These are phyloP conservation scores for Hyperoplus lanceolatus DNA, from an alignment of 2,797 vertebrate genomes.

Conservation along the genomic window DNA sequence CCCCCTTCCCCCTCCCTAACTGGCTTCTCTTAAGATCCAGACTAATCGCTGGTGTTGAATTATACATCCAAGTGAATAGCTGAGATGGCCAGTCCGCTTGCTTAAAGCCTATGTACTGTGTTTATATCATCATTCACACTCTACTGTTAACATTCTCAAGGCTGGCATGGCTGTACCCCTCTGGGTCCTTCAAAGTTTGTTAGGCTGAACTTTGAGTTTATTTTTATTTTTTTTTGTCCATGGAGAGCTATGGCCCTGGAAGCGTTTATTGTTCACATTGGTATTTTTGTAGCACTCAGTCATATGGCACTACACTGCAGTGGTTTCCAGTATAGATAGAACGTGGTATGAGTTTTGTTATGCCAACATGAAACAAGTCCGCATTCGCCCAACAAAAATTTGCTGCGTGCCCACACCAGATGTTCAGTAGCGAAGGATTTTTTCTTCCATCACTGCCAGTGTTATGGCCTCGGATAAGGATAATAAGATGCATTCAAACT, in stretches of 20 bases:
- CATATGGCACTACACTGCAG: too few species aligned
- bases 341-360: constrained; percentile 21
- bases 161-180: constrained; percentile 70
- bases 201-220: constrained; percentile 76
- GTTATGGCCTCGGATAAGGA: constrained; percentile 76
- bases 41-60: constrained; percentile 89
- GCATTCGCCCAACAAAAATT: constrained; percentile 26
- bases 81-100: constrained; percentile 77
- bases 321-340: constrained; percentile 5
- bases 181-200: constrained; percentile 78
- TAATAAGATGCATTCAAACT: constrained; percentile 83
- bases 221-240: constrained; percentile 20
- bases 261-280: constrained; percentile 52
- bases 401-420: constrained; percentile 34
- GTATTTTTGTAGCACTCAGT: constrained; percentile 21
- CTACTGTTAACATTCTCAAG: constrained; percentile 63
- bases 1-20: constrained; percentile 6
- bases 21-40: constrained; percentile 77
- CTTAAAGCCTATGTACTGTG: constrained; percentile 82
- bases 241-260: constrained; percentile 35
- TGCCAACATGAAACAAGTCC: constrained; percentile 46
- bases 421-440: constrained; percentile 48
- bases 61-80: constrained; percentile 90
- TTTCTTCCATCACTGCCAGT: constrained; percentile 67
- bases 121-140: constrained; percentile 76